Evolutionary conservation across 2,113 vertebrate genomes (phyloP).

Genomic region (Lagopus leucura): DNA sequence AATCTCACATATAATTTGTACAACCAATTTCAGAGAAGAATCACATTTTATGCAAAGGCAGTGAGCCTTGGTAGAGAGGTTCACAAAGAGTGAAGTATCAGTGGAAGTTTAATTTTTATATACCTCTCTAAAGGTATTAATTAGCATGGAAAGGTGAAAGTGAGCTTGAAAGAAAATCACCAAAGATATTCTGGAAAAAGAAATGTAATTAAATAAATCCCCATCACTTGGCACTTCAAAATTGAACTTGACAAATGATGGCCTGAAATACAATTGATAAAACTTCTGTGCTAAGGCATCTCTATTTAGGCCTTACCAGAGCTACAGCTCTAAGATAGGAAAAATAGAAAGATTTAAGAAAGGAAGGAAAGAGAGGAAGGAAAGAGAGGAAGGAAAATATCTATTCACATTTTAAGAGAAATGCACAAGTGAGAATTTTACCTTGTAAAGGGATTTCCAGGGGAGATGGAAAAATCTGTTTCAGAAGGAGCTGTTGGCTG

Average conservation of each 20-base stretch:
- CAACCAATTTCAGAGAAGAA: slow-evolving; percentile 13
- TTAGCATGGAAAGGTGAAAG: slow-evolving; percentile 30
- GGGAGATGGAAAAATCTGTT: not conserved
- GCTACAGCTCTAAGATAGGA: not conserved
- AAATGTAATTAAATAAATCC: slow-evolving; percentile 36
- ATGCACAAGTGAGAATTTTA: not conserved
- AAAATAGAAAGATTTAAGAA: not conserved
- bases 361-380: too few species aligned
- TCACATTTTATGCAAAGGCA: slow-evolving; percentile 26
- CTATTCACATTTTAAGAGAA: not conserved
- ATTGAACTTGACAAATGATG: not conserved
- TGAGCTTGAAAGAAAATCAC: slow-evolving; percentile 10
- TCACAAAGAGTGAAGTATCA: slow-evolving; percentile 27
- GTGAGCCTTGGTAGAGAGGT: slow-evolving; percentile 37
- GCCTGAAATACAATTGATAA: not conserved
- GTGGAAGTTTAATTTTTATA: slow-evolving; percentile 47
- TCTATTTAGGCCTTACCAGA: not conserved
- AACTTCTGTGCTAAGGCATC: not conserved
- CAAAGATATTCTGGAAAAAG: slow-evolving; percentile 7
- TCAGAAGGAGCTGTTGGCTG: not conserved
- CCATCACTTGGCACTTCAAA: not conserved
- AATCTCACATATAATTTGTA: slow-evolving; percentile 34
- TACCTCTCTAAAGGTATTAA: slow-evolving; percentile 47
- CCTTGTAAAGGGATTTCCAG: not conserved
- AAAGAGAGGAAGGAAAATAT: not conserved